A percentile compares a stretch with the other conserved stretches of the same genome.
These are phyloP conservation scores for Heliconius ismenius DNA, from an alignment of 2,888 invertebrate species.

Conservation along the genomic window DNA sequence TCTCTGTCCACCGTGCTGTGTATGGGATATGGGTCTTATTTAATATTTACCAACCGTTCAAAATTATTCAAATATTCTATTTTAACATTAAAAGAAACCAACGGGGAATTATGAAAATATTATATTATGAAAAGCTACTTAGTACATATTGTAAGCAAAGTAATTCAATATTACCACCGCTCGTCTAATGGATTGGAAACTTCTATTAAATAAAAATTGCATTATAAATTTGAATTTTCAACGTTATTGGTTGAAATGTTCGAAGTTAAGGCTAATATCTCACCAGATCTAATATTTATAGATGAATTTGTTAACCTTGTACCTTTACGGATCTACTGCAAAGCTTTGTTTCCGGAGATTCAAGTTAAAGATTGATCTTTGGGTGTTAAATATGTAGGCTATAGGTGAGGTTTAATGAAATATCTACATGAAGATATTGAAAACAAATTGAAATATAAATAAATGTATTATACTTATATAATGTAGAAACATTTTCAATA, in stretches of 20 bases:
- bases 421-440: neutral
- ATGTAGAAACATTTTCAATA: too few relatives aligned
- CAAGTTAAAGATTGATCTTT: neutral
- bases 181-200: constrained; percentile 11
- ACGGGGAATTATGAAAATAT: constrained; percentile 8
- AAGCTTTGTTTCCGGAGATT: neutral
- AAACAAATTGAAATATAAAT: neutral
- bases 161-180: constrained; percentile 18
- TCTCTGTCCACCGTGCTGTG: too few relatives aligned
- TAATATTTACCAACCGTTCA: neutral
- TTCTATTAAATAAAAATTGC: constrained; percentile 23
- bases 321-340: constrained; percentile 3
- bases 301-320: constrained; percentile 61
- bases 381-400: neutral
- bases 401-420: neutral
- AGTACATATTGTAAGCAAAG: constrained; percentile 9
- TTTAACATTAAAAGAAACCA: constrained; percentile 1
- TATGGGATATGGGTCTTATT: too few relatives aligned
- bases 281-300: constrained; percentile 73
- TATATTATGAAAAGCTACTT: constrained; percentile 7
- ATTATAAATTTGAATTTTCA: constrained; percentile 5
- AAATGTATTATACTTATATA: too few relatives aligned
- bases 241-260: constrained; percentile 12
- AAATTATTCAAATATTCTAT: neutral
- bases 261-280: constrained; percentile 57